Evolutionary conservation across 1,140 invertebrate species (phyloP).

Genomic region (Planococcus citri): DNA sequence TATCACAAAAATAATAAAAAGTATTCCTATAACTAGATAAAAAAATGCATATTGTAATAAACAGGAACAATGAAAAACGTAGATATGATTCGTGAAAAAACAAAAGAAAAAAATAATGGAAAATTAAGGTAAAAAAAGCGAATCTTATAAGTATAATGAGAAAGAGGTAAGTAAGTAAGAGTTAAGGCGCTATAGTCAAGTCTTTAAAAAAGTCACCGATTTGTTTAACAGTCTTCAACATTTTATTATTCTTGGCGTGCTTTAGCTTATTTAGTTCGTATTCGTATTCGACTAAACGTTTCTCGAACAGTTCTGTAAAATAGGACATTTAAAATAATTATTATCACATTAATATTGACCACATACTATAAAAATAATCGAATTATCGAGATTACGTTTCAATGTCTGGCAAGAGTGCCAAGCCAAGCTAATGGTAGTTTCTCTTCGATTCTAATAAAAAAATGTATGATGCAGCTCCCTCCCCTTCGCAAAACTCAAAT

Average conservation of each 20-base stretch:
- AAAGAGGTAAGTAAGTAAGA: background rate
- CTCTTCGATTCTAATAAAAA: too few relatives aligned
- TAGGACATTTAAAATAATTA: too few relatives aligned
- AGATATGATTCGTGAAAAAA: background rate
- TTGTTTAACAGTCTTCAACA: background rate
- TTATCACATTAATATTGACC: too few relatives aligned
- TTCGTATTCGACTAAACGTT: background rate
- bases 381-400: too few relatives aligned
- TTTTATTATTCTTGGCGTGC: background rate
- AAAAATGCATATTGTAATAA: background rate
- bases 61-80: background rate
- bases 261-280: background rate
- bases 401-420: too few relatives aligned
- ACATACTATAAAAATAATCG: too few relatives aligned
- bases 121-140: too few relatives aligned
- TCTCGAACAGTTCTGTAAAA: background rate
- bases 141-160: background rate
- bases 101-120: too few relatives aligned
- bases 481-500: too few relatives aligned
- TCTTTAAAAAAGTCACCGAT: constrained; percentile 8
- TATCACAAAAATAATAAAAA: background rate
- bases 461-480: too few relatives aligned
- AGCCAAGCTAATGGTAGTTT: too few relatives aligned
- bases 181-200: background rate
- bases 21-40: background rate